Evolutionary conservation across 2,888 invertebrate species (phyloP).

Genomic region (Cotesia congregata): DNA sequence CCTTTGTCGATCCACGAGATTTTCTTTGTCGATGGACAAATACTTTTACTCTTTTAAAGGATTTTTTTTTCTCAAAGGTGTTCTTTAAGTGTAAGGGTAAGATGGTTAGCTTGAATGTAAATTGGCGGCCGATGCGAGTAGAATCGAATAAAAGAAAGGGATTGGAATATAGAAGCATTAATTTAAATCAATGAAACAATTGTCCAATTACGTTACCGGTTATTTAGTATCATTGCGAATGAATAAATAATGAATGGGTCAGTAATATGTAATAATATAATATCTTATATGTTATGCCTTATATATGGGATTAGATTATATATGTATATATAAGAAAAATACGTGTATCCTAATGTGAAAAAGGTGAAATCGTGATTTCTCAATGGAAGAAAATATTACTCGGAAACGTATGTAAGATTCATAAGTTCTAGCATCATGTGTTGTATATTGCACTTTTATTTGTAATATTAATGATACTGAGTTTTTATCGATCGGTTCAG

Average conservation of each 20-base stretch:
- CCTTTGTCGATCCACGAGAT: neutral
- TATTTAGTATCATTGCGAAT: conserved; percentile 21
- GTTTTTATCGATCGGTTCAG: neutral
- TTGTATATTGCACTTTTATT: neutral
- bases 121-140: neutral
- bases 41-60: no score
- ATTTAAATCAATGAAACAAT: conserved; percentile 9
- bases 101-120: conserved; percentile 3
- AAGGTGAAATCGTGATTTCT: conserved; percentile 42
- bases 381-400: conserved; percentile 28
- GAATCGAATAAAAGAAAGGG: neutral
- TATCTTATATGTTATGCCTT: neutral
- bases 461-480: neutral
- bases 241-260: neutral
- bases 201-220: conserved; percentile 7
- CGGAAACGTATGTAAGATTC: conserved; percentile 18
- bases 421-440: conserved; percentile 22
- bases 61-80: neutral
- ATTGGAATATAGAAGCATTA: neutral
- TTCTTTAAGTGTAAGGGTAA: neutral
- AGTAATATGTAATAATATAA: neutral
- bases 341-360: conserved; percentile 25
- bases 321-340: neutral
- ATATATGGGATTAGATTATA: neutral
- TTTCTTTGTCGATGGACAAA: neutral